Evolutionary conservation across 2,888 invertebrate genomes (phyloP), one percentile per base, ranked within the genome.

Genomic region (Asteroscopus sphinx): DNA sequence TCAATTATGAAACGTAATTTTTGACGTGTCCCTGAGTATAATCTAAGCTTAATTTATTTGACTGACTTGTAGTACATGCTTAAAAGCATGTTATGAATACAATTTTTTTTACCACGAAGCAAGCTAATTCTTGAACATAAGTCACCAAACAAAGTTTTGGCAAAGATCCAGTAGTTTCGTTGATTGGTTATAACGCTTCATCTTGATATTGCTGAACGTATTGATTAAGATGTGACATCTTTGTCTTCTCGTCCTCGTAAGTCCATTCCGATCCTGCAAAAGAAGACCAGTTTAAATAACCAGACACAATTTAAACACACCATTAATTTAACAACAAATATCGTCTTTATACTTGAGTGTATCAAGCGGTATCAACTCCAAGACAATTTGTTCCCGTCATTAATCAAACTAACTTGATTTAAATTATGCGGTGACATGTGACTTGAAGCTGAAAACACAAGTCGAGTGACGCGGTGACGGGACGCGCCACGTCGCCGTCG

Each of bases 371-470:
- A 71, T 64, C 51, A 67, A 64, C 56, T 49, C 49, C 36, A 61
- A 73, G 68, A 70, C 69, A 79, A 74, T 80, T 67, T 72, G 54
- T 54, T 59, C 61, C 66, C 57, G 51, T 77, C 82, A 86, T 86
- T 84, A 85, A 87, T 86, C 82, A 80, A 84, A 83, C 81, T 75
- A 80, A 85, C 79, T 79, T 76, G 77, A 80, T 84, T 82, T 79
- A 82, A 82, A 85, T 84, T 81, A 78, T 54, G 69, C 61, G 64
- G 69, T 74, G 79, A 80, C 80, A 72, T 79, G 81, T 81, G 79
- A 77, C 66, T 62, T 63, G 69, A 59, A 73, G 76, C 73, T 70
- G 79, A 79, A 78, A 81, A 81, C 76, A 63, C 56, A 48, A 66
- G 54, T 51, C 39, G 63, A 54, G 60, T 61, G 60, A 61, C 44